Evolutionary conservation across 2,888 invertebrate genomes (phyloP).

Genomic region (Melieria picta): DNA sequence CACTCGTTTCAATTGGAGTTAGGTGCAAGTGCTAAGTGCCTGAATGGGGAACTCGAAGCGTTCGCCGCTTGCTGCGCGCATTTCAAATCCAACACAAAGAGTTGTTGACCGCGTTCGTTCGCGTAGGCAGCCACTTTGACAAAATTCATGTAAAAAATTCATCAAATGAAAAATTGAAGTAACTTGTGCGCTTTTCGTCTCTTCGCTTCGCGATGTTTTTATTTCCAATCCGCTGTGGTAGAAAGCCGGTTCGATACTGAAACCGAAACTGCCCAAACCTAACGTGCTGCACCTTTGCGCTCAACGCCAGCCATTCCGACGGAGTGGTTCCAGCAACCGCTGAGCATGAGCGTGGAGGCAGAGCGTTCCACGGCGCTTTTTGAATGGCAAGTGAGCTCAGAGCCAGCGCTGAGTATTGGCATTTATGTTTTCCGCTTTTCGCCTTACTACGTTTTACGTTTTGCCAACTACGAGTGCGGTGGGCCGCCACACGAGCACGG

Average conservation of each 20-base stretch:
- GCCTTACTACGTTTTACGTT: slow-evolving; percentile 30
- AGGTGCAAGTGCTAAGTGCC: no score
- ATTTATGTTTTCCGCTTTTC: not conserved
- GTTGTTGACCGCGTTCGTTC: no score
- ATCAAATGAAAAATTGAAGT: no score
- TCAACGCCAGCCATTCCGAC: not conserved
- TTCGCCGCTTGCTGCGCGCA: no score
- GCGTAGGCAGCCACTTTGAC: no score
- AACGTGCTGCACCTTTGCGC: slow-evolving; percentile 23
- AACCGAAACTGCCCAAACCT: slow-evolving; percentile 35
- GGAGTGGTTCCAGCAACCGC: slow-evolving; percentile 12
- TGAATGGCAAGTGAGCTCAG: slow-evolving; percentile 21
- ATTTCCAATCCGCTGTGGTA: slow-evolving; percentile 60
- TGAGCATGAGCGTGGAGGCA: slow-evolving; percentile 18
- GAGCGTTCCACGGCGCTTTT: slow-evolving; percentile 9
- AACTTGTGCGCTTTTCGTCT: not conserved
- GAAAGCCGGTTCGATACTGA: slow-evolving; percentile 67
- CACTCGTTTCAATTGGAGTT: no score
- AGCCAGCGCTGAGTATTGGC: not conserved
- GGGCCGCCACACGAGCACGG: not conserved
- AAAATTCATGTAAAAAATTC: no score
- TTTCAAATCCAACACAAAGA: no score
- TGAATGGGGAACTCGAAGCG: no score
- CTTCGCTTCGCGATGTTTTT: not conserved
- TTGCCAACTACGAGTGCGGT: not conserved